Conservation (phyloP, 1,140 invertebrate species). For the Brachionus asplanchnoidis region DNA sequence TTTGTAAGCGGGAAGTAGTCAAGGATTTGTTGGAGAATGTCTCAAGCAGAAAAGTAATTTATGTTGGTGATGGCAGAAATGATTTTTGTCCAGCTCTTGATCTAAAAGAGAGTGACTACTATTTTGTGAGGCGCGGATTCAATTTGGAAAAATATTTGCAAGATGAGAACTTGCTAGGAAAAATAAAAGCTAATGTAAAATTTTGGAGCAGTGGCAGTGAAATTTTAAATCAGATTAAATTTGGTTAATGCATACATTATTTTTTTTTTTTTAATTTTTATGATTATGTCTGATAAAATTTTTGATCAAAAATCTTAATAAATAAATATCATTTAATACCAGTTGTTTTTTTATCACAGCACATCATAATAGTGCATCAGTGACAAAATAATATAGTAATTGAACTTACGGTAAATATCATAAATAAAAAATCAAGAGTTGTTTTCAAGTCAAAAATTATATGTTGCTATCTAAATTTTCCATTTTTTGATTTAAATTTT, state of each 20-base stretch:
- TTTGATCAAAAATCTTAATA: too few relatives aligned
- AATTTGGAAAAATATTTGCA: slow-evolving; percentile 13
- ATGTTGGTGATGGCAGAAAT: slow-evolving; percentile 74
- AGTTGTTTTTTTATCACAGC: too few relatives aligned
- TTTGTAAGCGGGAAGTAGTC: slow-evolving; percentile 42
- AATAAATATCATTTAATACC: too few relatives aligned
- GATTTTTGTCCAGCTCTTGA: slow-evolving; percentile 66
- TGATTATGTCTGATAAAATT: too few relatives aligned
- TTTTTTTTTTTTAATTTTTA: background rate
- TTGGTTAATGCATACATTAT: background rate
- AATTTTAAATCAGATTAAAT: slow-evolving; percentile 6
- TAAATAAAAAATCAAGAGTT: too few relatives aligned
- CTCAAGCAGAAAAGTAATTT: slow-evolving; percentile 58
- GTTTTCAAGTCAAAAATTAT: too few relatives aligned
- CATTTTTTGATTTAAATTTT: too few relatives aligned
- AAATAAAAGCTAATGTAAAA: slow-evolving; percentile 8
- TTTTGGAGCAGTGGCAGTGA: slow-evolving; percentile 18
- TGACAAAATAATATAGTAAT: too few relatives aligned
- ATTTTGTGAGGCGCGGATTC: slow-evolving; percentile 3
- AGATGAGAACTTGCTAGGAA: background rate
- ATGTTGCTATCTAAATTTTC: too few relatives aligned
- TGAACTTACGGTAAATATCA: too few relatives aligned
- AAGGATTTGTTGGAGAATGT: slow-evolving; percentile 57
- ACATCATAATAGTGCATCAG: too few relatives aligned
- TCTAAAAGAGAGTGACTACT: background rate